Evolutionary conservation across 2,797 vertebrate species (phyloP).

Genomic region (Danio albolineatus): DNA sequence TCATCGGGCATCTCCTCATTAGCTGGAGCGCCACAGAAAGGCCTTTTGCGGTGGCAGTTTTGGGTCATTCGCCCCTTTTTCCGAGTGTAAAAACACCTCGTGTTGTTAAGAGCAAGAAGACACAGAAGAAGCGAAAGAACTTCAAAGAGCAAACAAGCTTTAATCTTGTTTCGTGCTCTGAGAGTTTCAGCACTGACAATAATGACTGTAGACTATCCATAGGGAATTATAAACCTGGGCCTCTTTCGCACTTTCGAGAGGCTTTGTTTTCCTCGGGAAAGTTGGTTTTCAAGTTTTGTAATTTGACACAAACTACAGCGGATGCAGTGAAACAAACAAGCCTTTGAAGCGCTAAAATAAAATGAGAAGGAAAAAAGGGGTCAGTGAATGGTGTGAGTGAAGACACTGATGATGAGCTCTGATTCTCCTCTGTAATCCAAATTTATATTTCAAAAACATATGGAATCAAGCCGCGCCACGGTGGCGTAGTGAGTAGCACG

Average conservation of each 20-base stretch:
- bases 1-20: constrained; percentile 70
- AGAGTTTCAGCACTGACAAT: constrained; percentile 69
- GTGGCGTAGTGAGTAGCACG: too few relatives aligned
- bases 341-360: constrained; percentile 31
- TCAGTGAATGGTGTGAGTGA: neutral
- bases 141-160: constrained; percentile 78
- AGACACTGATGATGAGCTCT: neutral
- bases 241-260: constrained; percentile 37
- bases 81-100: constrained; percentile 62
- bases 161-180: constrained; percentile 71
- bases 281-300: constrained; percentile 40
- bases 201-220: constrained; percentile 58
- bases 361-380: constrained; percentile 13
- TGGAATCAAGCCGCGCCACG: too few relatives aligned
- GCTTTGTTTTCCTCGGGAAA: constrained; percentile 39
- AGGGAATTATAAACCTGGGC: constrained; percentile 58
- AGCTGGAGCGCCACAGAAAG: constrained; percentile 52
- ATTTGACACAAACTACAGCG: constrained; percentile 32
- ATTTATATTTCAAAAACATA: neutral
- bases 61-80: constrained; percentile 71
- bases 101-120: constrained; percentile 68
- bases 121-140: constrained; percentile 61
- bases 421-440: neutral
- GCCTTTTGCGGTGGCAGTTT: constrained; percentile 72
- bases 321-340: constrained; percentile 32